Evolutionary conservation across 2,888 invertebrate genomes (phyloP), one percentile per base, ranked within the genome.

Genomic region (Pemphredon lugubris): DNA sequence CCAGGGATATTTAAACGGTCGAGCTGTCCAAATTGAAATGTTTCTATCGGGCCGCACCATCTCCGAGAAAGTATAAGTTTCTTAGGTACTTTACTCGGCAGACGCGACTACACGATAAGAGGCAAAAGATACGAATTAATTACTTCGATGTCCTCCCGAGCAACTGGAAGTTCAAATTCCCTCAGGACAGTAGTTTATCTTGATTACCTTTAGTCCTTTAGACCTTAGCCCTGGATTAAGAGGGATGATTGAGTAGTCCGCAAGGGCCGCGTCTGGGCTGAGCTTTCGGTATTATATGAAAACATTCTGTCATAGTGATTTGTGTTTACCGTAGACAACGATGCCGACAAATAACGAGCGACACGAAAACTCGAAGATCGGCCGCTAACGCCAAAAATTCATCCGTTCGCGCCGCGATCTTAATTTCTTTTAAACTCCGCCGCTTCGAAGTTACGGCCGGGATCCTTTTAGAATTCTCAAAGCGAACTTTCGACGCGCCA

Each of bases 171-270:
- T 77, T 79, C 80, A 75, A 81, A 81, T 66, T 81, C 77, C 65
- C 77, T 67, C 60, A 53, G 74, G 83, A 73, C 75, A 76, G 81
- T 79, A 77, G 81, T 83, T 81, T 75, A 81, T 81, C 79, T 79
- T 83, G 83, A 82, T 82, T 83, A 81, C 81, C 81, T 75, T 67
- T 77, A 80, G 77, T 80, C 79, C 79, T 81, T 80, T 72, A 70
- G 81, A 77, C 81, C 71, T 80, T 77, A 75, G 75, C 65, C 69
- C 59, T 44, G 81, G 81, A 83, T 83, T 83, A 82, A 82, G 79
- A 80, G 79, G 73, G 73, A 81, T 83, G 83, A 83, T 83, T 75
- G 81, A 82, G 81, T 81, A 69, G 73, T 73, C 69, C 81, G 70
- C 69, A 63, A 73, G 81, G 82, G 73, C 74, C 59, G 60, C 67